Percentiles rank a stretch among this genome's conserved stretches.
Conservation (phyloP, 2,888 invertebrate genomes). For the Apotomis capreana region DNA sequence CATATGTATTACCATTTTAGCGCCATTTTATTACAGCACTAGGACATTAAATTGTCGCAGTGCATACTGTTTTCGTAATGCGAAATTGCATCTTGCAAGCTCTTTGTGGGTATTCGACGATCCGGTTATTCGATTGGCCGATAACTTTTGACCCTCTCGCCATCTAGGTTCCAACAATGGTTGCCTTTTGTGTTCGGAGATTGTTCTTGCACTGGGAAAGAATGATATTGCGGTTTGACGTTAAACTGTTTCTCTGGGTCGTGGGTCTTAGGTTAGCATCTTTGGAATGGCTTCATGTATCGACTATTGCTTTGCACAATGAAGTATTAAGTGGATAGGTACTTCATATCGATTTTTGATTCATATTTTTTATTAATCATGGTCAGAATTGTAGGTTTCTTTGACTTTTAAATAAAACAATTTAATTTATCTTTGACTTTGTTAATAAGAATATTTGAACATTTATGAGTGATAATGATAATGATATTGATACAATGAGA, state of each 20-base stretch:
- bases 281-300: neutral
- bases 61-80: constrained; percentile 60
- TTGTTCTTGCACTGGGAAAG: constrained; percentile 17
- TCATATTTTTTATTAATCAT: no score
- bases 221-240: neutral
- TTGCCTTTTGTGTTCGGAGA: constrained; percentile 33
- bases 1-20: constrained; percentile 35
- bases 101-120: constrained; percentile 53
- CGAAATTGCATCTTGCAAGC: constrained; percentile 55
- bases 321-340: no score
- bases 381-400: no score
- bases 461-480: no score
- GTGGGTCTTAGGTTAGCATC: neutral
- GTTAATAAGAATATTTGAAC: no score
- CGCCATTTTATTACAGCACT: constrained; percentile 53
- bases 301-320: neutral
- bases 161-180: constrained; percentile 56
- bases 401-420: no score
- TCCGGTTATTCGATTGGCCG: constrained; percentile 61
- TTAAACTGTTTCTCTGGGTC: neutral
- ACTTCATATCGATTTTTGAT: no score
- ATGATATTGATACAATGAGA: no score
- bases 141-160: constrained; percentile 67
- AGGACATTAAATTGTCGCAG: constrained; percentile 45
- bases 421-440: no score